phyloP scores from a whole-genome alignment of 1,140 invertebrate species.

The Listronotus bonariensis region DNA sequence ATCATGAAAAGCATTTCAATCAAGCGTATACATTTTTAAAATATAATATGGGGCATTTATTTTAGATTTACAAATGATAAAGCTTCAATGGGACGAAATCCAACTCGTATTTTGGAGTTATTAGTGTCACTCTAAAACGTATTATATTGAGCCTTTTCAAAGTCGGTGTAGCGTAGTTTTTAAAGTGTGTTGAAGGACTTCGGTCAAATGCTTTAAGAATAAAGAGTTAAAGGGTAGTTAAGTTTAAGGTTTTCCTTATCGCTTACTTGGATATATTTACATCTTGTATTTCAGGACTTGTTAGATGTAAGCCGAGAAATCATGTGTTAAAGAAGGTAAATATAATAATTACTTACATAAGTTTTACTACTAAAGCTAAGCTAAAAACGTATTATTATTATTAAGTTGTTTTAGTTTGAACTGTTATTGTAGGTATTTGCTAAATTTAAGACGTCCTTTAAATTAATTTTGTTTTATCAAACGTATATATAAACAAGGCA shows the following conservation, averaged over 20 bases:
- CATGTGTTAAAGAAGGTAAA: too few relatives aligned
- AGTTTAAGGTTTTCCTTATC: conserved; percentile 24
- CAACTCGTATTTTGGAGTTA: conserved; percentile 42
- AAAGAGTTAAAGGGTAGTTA: conserved; percentile 30
- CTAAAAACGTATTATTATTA: too few relatives aligned
- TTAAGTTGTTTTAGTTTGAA: too few relatives aligned
- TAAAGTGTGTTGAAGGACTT: conserved; percentile 39
- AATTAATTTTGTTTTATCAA: too few relatives aligned
- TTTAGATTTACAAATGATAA: conserved; percentile 49
- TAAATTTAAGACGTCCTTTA: too few relatives aligned
- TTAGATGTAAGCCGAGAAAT: neutral
- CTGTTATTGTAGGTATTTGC: too few relatives aligned
- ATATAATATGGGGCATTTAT: conserved; percentile 38
- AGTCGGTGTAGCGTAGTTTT: conserved; percentile 15
- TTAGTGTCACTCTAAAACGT: conserved; percentile 38
- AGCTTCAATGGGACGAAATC: conserved; percentile 43
- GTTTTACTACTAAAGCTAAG: too few relatives aligned
- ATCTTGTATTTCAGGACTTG: conserved; percentile 4
- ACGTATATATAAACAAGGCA: too few relatives aligned
- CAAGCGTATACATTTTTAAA: conserved; percentile 35
- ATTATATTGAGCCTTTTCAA: conserved; percentile 18
- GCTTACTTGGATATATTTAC: neutral
- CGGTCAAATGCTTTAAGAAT: conserved; percentile 37
- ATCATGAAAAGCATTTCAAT: conserved; percentile 19
- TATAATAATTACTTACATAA: too few relatives aligned